phyloP scores from a whole-genome alignment of 2,113 vertebrate genomes.

The Pristiophorus japonicus region DNA sequence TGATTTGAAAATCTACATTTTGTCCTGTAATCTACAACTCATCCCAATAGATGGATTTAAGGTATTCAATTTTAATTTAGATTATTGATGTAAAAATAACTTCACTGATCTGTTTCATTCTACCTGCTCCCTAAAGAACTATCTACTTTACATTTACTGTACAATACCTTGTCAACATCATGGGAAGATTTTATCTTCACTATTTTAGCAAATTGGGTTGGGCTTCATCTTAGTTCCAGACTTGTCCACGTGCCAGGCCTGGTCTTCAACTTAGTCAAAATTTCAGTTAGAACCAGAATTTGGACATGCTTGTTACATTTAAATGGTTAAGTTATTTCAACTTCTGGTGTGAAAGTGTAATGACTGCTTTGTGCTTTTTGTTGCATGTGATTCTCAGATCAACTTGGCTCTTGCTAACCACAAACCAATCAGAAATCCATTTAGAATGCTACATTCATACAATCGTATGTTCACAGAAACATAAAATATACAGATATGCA shows the following conservation, averaged over 20 bases:
- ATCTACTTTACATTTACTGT: not conserved
- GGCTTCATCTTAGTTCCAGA: not conserved
- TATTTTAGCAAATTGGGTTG: not conserved
- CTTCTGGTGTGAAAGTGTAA: not conserved
- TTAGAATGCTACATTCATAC: not conserved
- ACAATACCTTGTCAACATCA: not conserved
- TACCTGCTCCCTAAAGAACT: not conserved
- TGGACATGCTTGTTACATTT: not conserved
- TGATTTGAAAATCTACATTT: not conserved
- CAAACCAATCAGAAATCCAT: no score
- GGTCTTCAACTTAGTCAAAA: not conserved
- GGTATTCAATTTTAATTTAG: not conserved
- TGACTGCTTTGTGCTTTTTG: not conserved
- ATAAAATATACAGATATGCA: constrained; percentile 40
- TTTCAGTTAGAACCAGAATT: not conserved
- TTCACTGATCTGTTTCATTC: not conserved
- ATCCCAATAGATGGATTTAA: not conserved
- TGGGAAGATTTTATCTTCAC: not conserved
- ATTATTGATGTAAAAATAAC: not conserved
- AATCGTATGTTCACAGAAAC: not conserved
- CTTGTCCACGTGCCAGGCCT: not conserved
- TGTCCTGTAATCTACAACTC: not conserved
- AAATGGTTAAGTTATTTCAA: not conserved
- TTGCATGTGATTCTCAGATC: not conserved
- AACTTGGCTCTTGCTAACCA: no score